phyloP scores from a whole-genome alignment of 2,797 vertebrate genomes.

The Tinamus major region DNA sequence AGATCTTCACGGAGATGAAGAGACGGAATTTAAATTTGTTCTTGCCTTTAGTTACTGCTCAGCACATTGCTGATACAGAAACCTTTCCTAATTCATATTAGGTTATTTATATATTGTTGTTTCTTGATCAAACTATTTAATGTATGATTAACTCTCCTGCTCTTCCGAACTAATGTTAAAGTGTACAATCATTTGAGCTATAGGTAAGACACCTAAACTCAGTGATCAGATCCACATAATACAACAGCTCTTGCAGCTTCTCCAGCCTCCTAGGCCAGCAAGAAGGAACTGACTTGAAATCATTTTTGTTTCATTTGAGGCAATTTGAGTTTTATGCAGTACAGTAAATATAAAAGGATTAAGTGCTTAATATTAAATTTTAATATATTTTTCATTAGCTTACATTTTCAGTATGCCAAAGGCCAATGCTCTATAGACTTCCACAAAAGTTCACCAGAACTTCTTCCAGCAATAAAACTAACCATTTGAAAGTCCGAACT shows the following conservation, averaged over 20 bases:
- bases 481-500: background rate
- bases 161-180: background rate
- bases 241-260: no score
- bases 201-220: background rate
- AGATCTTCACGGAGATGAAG: background rate
- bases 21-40: background rate
- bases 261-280: background rate
- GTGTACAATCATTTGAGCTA: background rate
- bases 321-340: background rate
- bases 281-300: background rate
- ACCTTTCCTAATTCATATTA: no score
- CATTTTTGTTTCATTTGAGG: background rate
- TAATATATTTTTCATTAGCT: background rate
- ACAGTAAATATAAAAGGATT: background rate
- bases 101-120: no score
- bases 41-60: no score
- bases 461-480: background rate
- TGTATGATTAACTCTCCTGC: background rate
- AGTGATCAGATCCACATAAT: background rate
- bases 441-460: background rate
- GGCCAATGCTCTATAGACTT: background rate
- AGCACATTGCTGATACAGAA: no score
- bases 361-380: background rate
- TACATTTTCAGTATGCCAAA: background rate
- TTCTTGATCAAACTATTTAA: background rate